These are phyloP conservation scores for Scaptomyza hsui DNA, from an alignment of 1,140 invertebrate species.

Conservation along the genomic window DNA sequence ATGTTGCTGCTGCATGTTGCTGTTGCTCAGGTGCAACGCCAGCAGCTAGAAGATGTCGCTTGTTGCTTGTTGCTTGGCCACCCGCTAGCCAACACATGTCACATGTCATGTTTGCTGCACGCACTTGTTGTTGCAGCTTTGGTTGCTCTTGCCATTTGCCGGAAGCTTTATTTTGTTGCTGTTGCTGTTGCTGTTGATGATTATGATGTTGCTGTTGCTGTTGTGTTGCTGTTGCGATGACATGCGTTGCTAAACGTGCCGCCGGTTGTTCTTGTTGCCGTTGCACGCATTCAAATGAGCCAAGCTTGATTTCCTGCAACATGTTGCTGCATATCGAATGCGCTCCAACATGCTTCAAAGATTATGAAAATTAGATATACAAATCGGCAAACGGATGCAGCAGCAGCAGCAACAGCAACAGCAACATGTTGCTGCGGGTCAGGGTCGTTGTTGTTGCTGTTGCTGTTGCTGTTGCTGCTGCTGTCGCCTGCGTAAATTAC, in stretches of 20 bases:
- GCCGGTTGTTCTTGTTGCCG: slow-evolving; percentile 44
- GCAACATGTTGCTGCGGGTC: slow-evolving; percentile 77
- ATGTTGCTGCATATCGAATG: slow-evolving; percentile 63
- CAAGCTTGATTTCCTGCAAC: slow-evolving; percentile 71
- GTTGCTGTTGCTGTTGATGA: slow-evolving; percentile 44
- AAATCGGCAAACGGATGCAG: slow-evolving; percentile 82
- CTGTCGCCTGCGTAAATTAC: slow-evolving; percentile 68
- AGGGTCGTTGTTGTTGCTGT: slow-evolving; percentile 48
- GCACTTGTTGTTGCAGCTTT: slow-evolving; percentile 47
- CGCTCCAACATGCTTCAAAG: slow-evolving; percentile 49
- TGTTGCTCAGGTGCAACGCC: slow-evolving; percentile 64
- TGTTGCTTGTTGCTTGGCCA: slow-evolving; percentile 65
- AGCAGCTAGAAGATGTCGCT: slow-evolving; percentile 80
- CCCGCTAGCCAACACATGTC: slow-evolving; percentile 79
- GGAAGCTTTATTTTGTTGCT: slow-evolving; percentile 54
- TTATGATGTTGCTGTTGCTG: slow-evolving; percentile 55
- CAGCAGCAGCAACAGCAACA: slow-evolving; percentile 55
- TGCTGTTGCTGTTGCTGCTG: slow-evolving; percentile 25
- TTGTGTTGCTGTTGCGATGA: slow-evolving; percentile 78
- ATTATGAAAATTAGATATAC: slow-evolving; percentile 84
- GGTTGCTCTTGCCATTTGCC: slow-evolving; percentile 57
- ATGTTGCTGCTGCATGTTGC: slow-evolving; percentile 24
- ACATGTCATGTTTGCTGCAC: slow-evolving; percentile 66
- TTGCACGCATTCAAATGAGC: slow-evolving; percentile 72
- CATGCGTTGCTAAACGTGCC: slow-evolving; percentile 81